phyloP scores from a whole-genome alignment of 2,113 vertebrate genomes.

The Platysteira castanea region DNA sequence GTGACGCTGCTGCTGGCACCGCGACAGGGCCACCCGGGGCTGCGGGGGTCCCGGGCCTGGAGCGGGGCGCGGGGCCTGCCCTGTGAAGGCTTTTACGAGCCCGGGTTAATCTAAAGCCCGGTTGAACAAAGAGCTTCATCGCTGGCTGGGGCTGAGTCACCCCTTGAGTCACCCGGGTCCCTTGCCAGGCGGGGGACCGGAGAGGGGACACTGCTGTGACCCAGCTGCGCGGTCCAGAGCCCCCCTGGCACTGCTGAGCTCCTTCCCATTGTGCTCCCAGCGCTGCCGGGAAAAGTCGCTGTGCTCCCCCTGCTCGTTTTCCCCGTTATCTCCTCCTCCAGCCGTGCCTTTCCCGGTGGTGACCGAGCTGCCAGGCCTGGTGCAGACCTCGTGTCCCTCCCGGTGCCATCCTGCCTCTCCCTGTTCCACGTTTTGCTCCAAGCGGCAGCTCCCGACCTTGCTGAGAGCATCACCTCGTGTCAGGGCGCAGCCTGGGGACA shows the following conservation, averaged over 20 bases:
- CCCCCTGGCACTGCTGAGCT: fast-evolving
- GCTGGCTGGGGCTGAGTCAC: neutral
- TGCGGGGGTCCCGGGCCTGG: neutral
- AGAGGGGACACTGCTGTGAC: neutral
- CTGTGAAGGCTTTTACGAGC: neutral
- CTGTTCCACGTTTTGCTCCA: fast-evolving
- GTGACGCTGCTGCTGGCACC: neutral
- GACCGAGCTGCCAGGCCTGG: neutral
- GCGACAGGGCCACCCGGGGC: neutral
- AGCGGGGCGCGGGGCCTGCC: neutral
- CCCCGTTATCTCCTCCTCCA: fast-evolving
- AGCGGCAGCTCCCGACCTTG: fast-evolving
- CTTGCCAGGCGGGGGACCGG: neutral
- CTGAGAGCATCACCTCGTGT: fast-evolving
- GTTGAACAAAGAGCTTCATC: neutral
- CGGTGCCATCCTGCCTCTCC: fast-evolving
- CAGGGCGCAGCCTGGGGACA: fast-evolving
- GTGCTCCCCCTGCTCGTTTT: fast-evolving
- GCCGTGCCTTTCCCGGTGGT: fast-evolving
- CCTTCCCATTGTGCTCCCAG: fast-evolving
- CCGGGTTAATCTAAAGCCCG: neutral
- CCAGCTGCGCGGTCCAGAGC: fast-evolving
- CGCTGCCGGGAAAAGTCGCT: fast-evolving
- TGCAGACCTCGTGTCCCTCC: neutral
- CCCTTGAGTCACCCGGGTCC: neutral